Base-by-base conservation (phyloP, 2,888 invertebrate species). In the Sericinus montela region DNA sequence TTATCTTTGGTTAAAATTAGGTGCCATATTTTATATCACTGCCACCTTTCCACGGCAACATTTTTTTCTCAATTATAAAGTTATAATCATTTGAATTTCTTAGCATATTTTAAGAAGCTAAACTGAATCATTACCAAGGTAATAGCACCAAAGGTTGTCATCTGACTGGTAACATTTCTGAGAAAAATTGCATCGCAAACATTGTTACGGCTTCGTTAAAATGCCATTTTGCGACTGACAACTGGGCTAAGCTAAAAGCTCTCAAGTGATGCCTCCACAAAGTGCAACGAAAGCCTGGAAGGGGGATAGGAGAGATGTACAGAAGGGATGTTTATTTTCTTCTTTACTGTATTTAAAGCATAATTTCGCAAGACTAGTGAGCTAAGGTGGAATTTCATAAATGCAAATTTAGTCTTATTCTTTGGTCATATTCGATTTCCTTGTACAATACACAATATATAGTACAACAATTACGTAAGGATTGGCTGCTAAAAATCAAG, bases 331-430 rank as follows among this genome's bases (percentile, higher is more conserved):
- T 48, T 52, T 49, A 53, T 55, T 52, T 47, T 54, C 56, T 52
- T 54, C 48, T 56, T 53, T 53, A 55, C 53, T 54, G 51, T 47
- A 51, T 19, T 19, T 50, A 49, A 53, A 43, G 45, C 39, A 44
- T 50, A 50, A 50, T 45, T 50, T 41, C 11, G 41, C 36, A 44
- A 40, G 36, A 50, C 13, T 28, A 45, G 34, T 40, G 13, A 16
- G 10, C 42, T 52, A 53, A 56, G 51, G 41, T 30, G 14, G 15
- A 23, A 32, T 54, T 52, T 44, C 34, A 13, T 44, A 32, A 37
- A 8, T 3, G 38, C 39, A 35, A 29, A 10, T 19, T 19, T 19
- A 19, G 2, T 19, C 19, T 19, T 19, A 19, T 19, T 2, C 19
- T 15, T 36, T 11, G 2, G 25, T 14, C 3, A 5, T 40, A n/a